Conservation (phyloP, 30 jellyfish, hydroid and myxozoan species). For the Pelagia noctiluca region DNA sequence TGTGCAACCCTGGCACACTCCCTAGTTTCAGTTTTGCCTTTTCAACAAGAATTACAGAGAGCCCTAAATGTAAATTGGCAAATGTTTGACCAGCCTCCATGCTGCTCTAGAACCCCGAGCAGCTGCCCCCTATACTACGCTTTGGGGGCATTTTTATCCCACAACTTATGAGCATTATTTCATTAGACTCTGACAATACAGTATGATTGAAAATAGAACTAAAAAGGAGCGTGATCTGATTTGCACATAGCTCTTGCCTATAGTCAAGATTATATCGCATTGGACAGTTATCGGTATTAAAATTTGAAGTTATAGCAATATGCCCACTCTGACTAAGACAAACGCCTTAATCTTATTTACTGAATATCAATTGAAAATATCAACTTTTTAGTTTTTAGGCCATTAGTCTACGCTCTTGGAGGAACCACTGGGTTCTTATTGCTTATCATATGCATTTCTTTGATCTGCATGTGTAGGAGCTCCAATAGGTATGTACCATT, state of each 20-base stretch:
- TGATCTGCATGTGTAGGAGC: not conserved
- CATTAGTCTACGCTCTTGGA: constrained; percentile 52
- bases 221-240: too few relatives aligned
- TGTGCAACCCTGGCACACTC: too few relatives aligned
- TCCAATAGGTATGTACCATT: not conserved
- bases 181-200: too few relatives aligned
- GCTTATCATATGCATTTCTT: constrained; percentile 12
- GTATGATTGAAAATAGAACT: too few relatives aligned
- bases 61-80: too few relatives aligned
- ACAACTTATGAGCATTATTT: too few relatives aligned
- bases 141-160: too few relatives aligned
- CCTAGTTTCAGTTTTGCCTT: too few relatives aligned
- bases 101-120: too few relatives aligned
- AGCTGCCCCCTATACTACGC: too few relatives aligned
- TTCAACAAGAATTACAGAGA: too few relatives aligned
- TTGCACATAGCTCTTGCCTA: not conserved
- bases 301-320: not conserved
- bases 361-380: not conserved
- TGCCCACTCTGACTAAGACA: not conserved
- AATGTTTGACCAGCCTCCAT: too few relatives aligned
- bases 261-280: not conserved
- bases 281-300: not conserved
- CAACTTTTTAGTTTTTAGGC: constrained; percentile 56
- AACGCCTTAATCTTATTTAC: not conserved
- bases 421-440: constrained; percentile 61